Evolutionary conservation across 1,140 invertebrate species (phyloP), one percentile per base, ranked within the genome.

Genomic region (Drosophila funebris): DNA sequence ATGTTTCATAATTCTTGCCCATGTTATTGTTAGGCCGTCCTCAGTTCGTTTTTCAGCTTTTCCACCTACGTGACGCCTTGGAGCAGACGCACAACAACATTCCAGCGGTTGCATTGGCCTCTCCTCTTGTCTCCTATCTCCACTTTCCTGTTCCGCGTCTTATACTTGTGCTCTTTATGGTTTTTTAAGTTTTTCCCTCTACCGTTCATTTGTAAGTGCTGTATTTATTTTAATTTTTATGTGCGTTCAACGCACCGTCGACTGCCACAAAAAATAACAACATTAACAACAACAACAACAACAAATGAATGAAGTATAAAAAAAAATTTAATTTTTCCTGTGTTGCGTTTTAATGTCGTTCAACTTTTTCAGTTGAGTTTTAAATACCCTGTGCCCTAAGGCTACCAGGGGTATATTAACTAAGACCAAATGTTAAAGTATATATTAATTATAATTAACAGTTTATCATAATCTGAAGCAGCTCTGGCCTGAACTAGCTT

Each of bases 221-320:
- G 61, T 70, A 74, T 84, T 87, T 81, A 74, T 77, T 81, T 77
- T 81, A 74, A 87, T 73, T 84, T 76, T 68, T 63, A 76, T 76
- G 43, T 78, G 41, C 78, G 52, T 58, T 41, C 44, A 41, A 50
- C 46, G 56, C 53, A 8, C 14, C 9, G 36, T 16, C 31, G 29
- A 29, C 27, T 58, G n/a, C 41, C 56, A 44, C 56, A 31, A 44
- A 24, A 46, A 39, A 31, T 56, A 53, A 24, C 6, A 11, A 50
- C 14, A 50, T 53, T 24, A 13, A 27, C 46, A 50, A 29, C 31
- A 53, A 37, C 24, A 53, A 22, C 6, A 53, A 37, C 16, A 33
- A 48, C 68, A 58, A 36, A n/a, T n/a, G n/a, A n/a, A n/a, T n/a
- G n/a, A n/a, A n/a, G n/a, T n/a, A n/a, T n/a, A n/a, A 2, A 3